Percentiles rank a stretch among this genome's conserved stretches.
phyloP scores from a whole-genome alignment of 2,888 invertebrate species.

The Cynaeus angustus region DNA sequence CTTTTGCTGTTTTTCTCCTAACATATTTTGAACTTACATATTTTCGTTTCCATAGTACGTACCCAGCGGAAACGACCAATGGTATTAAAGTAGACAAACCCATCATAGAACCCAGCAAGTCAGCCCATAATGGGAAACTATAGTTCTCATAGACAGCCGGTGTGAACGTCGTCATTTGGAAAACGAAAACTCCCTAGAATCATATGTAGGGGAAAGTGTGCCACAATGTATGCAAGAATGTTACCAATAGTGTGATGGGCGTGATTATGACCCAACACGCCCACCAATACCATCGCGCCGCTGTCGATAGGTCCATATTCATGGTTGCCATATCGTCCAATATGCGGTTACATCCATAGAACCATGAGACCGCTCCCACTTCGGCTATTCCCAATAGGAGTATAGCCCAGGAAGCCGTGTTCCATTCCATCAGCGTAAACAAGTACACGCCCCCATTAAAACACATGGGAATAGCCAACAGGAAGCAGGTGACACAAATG shows the following conservation, averaged over 20 bases:
- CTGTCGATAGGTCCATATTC: slow-evolving; percentile 78
- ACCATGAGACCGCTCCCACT: slow-evolving; percentile 80
- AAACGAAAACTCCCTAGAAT: slow-evolving; percentile 81
- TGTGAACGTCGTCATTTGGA: slow-evolving; percentile 81
- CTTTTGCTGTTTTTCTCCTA: not conserved
- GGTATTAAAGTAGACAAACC: slow-evolving; percentile 81
- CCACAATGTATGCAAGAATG: slow-evolving; percentile 65
- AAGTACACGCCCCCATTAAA: slow-evolving; percentile 84
- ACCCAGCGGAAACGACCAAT: slow-evolving; percentile 77
- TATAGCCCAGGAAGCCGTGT: slow-evolving; percentile 85
- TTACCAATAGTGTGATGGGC: slow-evolving; percentile 82
- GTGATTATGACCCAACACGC: slow-evolving; percentile 81
- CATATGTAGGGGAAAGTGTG: not conserved
- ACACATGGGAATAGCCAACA: slow-evolving; percentile 84
- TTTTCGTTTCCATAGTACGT: slow-evolving; percentile 69
- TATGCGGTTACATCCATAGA: slow-evolving; percentile 79
- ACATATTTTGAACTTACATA: slow-evolving; percentile 69
- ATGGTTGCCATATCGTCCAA: slow-evolving; percentile 76
- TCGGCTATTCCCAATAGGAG: slow-evolving; percentile 81
- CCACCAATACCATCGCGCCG: slow-evolving; percentile 81
- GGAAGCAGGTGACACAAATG: slow-evolving; percentile 80
- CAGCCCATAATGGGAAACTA: slow-evolving; percentile 82
- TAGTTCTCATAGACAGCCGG: slow-evolving; percentile 79
- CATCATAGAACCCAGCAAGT: slow-evolving; percentile 81
- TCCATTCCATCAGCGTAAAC: slow-evolving; percentile 84